phyloP scores from a whole-genome alignment of 2,888 invertebrate genomes.

The Beris morrisii region DNA sequence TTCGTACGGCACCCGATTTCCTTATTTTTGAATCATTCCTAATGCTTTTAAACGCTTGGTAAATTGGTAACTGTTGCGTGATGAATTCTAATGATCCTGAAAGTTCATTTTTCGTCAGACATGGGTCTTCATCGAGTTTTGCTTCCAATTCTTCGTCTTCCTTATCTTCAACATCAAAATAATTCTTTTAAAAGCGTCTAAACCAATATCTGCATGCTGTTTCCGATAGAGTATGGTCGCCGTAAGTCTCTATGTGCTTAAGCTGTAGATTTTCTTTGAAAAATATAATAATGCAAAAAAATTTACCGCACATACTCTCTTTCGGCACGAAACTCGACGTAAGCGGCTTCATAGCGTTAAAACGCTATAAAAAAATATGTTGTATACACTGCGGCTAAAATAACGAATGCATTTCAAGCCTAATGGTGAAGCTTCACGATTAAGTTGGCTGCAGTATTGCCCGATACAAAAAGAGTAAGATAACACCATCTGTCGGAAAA shows the following conservation, averaged over 20 bases:
- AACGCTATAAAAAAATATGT: too few relatives aligned
- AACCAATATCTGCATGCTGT: slow-evolving; percentile 33
- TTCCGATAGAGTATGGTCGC: slow-evolving; percentile 26
- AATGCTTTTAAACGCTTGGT: slow-evolving; percentile 7
- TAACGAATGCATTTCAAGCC: too few relatives aligned
- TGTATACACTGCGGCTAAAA: too few relatives aligned
- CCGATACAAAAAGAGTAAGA: too few relatives aligned
- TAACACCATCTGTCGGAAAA: too few relatives aligned
- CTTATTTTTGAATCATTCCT: slow-evolving; percentile 31
- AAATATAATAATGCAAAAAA: not conserved
- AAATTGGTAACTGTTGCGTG: too few relatives aligned
- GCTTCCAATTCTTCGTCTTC: slow-evolving; percentile 37
- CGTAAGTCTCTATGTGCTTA: slow-evolving; percentile 8
- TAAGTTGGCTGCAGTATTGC: too few relatives aligned
- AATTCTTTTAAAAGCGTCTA: slow-evolving; percentile 36
- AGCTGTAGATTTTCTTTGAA: slow-evolving; percentile 4
- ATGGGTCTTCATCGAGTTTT: slow-evolving; percentile 38
- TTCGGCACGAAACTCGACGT: not conserved
- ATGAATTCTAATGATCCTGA: slow-evolving; percentile 33
- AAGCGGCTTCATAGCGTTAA: too few relatives aligned
- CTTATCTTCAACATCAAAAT: slow-evolving; percentile 38
- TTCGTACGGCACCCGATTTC: slow-evolving; percentile 36
- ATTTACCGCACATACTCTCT: slow-evolving; percentile 21
- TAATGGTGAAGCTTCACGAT: too few relatives aligned
- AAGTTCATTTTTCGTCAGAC: slow-evolving; percentile 36